Evolutionary conservation across 1,140 invertebrate genomes (phyloP).

Genomic region (Pachypeltis micranthus): DNA sequence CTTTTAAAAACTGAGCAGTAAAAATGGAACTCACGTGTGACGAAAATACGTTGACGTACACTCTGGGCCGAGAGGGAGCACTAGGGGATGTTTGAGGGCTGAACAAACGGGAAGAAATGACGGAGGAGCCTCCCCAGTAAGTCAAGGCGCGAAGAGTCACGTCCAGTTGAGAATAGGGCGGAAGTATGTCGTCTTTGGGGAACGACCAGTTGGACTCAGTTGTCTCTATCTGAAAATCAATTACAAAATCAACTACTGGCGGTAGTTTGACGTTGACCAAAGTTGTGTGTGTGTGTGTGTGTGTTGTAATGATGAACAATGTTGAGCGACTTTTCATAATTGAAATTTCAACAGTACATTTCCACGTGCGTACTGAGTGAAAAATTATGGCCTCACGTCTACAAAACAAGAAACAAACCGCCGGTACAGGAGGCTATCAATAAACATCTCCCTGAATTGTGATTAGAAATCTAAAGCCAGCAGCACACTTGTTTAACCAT

Average conservation of each 20-base stretch:
- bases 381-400: too few species aligned
- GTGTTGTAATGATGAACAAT: constrained; percentile 1
- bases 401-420: too few species aligned
- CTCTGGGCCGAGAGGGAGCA: constrained; percentile 52
- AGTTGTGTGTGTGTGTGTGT: background rate
- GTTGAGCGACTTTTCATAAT: too few species aligned
- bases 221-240: constrained; percentile 28
- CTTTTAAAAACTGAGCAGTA: too few species aligned
- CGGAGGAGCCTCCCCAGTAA: constrained; percentile 63
- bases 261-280: too few species aligned
- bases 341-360: constrained; percentile 4
- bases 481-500: too few species aligned
- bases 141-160: constrained; percentile 67
- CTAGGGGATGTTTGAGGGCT: constrained; percentile 61
- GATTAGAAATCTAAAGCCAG: too few species aligned
- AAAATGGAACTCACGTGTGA: constrained; percentile 17
- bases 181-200: constrained; percentile 39
- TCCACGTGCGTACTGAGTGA: too few species aligned
- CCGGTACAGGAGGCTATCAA: too few species aligned
- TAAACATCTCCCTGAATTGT: too few species aligned
- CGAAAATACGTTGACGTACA: constrained; percentile 42
- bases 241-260: constrained; percentile 10
- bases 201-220: constrained; percentile 32
- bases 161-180: constrained; percentile 53
- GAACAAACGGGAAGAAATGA: constrained; percentile 42